A percentile compares a stretch with the other conserved stretches of the same genome.
These are phyloP conservation scores for Tetropium fuscum DNA, from an alignment of 2,888 invertebrate genomes.

Conservation along the genomic window DNA sequence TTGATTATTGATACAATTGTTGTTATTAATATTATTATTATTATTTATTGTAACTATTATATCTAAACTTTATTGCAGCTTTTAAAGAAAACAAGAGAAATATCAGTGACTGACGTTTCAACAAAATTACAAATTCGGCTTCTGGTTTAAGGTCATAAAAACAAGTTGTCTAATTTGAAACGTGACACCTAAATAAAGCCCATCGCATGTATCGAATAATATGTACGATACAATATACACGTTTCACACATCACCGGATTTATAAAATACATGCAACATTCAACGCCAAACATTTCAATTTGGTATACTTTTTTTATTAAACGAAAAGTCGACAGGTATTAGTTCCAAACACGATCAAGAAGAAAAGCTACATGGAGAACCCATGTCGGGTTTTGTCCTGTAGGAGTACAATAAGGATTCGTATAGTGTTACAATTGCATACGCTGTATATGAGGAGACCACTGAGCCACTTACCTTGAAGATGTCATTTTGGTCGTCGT, in stretches of 20 bases:
- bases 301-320: slow-evolving; percentile 30
- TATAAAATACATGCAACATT: slow-evolving; percentile 23
- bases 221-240: slow-evolving; percentile 18
- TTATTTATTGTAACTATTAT: no score
- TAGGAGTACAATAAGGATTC: slow-evolving; percentile 49
- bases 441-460: slow-evolving; percentile 36
- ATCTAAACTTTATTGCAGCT: no score
- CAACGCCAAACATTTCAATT: slow-evolving; percentile 39
- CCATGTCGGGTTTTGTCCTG: slow-evolving; percentile 55
- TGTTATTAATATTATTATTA: no score
- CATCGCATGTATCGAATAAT: slow-evolving; percentile 11
- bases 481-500: slow-evolving; percentile 35
- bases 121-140: neutral
- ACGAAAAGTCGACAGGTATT: slow-evolving; percentile 59
- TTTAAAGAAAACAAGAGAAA: no score
- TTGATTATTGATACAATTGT: no score
- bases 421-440: slow-evolving; percentile 58
- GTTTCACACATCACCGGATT: slow-evolving; percentile 31
- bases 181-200: slow-evolving; percentile 20
- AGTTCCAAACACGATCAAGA: slow-evolving; percentile 59
- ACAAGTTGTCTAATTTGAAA: slow-evolving; percentile 9
- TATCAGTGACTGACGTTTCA: no score
- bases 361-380: slow-evolving; percentile 57
- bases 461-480: slow-evolving; percentile 35
- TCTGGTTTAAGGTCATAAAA: neutral